phyloP scores from a whole-genome alignment of 2,888 invertebrate species.

The Muscina levida region DNA sequence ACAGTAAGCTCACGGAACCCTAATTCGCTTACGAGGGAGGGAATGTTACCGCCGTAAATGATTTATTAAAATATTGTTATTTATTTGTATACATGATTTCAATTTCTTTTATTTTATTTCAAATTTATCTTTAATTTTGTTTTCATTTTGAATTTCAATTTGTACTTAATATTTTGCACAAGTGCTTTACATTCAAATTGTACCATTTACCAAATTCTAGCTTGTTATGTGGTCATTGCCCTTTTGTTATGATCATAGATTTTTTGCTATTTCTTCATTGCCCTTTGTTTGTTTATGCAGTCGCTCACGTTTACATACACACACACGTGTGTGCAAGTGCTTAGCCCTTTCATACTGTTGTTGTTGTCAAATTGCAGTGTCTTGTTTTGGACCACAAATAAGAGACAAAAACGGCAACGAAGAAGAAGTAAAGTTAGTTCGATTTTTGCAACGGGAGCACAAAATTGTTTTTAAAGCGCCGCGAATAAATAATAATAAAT shows the following conservation, averaged over 20 bases:
- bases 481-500: background rate
- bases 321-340: background rate
- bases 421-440: background rate
- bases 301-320: background rate
- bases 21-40: slow-evolving; percentile 47
- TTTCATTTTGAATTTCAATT: no score
- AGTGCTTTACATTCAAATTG: no score
- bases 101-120: no score
- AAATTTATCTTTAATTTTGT: no score
- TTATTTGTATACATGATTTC: no score
- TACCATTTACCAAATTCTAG: background rate
- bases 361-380: background rate
- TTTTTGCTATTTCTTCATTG: background rate
- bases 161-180: no score
- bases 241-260: background rate
- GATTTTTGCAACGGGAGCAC: no score
- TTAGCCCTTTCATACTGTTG: background rate
- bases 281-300: background rate
- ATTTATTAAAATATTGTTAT: background rate
- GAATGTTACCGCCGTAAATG: slow-evolving; percentile 50
- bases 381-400: background rate
- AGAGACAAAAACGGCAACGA: slow-evolving; percentile 16
- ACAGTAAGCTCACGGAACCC: slow-evolving; percentile 34
- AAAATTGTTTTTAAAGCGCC: slow-evolving; percentile 27
- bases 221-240: background rate